Evolutionary conservation across 2,888 invertebrate genomes (phyloP).

Genomic region (Apomyelois bistriatella): DNA sequence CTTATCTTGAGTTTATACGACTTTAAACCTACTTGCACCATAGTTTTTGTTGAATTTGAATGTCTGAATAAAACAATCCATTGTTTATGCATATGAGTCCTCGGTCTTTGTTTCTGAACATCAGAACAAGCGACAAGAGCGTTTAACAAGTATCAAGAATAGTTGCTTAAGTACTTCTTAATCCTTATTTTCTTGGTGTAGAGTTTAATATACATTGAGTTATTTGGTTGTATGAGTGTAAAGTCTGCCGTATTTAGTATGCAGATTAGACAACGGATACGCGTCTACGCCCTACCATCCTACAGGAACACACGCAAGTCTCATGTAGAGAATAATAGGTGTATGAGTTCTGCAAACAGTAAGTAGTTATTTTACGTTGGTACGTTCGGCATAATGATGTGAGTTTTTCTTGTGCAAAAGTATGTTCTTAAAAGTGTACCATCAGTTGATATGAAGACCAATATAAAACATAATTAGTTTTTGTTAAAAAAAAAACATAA

Average conservation of each 20-base stretch:
- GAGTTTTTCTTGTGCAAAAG: no score
- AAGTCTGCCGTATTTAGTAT: constrained; percentile 55
- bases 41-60: constrained; percentile 18
- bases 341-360: constrained; percentile 13
- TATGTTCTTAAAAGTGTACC: no score
- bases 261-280: constrained; percentile 69
- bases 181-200: constrained; percentile 26
- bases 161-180: constrained; percentile 12
- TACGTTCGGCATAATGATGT: background rate
- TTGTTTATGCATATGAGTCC: constrained; percentile 36
- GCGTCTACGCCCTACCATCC: constrained; percentile 56
- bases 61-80: constrained; percentile 16
- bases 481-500: no score
- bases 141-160: constrained; percentile 20
- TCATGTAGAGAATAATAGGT: constrained; percentile 45
- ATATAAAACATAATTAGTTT: no score
- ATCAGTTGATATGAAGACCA: no score
- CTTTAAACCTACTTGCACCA: background rate
- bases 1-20: no score
- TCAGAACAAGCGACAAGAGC: constrained; percentile 32
- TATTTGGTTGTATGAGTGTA: constrained; percentile 30
- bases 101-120: constrained; percentile 28
- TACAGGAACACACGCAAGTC: constrained; percentile 56
- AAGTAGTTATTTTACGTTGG: background rate
- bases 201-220: constrained; percentile 27